phyloP scores from a whole-genome alignment of 2,797 vertebrate genomes.

The Eulemur coronatus region DNA sequence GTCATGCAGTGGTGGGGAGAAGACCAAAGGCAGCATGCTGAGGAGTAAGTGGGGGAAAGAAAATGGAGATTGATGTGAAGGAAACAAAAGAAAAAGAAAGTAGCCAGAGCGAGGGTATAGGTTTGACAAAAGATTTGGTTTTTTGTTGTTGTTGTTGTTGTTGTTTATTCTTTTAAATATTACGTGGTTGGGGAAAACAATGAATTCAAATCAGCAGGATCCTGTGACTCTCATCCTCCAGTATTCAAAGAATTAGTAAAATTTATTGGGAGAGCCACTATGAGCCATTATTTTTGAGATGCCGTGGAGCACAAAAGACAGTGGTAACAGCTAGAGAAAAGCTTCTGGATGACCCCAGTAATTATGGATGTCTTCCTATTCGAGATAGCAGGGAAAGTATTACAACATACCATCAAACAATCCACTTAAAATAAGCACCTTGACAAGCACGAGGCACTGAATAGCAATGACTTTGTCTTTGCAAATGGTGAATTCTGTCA shows the following conservation, averaged over 20 bases:
- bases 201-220: constrained; percentile 29
- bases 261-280: constrained; percentile 43
- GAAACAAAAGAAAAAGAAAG: neutral
- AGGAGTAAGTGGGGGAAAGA: neutral
- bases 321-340: constrained; percentile 38
- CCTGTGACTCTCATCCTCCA: constrained; percentile 30
- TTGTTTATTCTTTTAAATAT: neutral
- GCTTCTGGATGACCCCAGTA: constrained; percentile 51
- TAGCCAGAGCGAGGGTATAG: neutral
- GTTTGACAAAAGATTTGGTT: neutral
- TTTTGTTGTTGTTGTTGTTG: neutral
- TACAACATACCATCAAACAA: constrained; percentile 53
- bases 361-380: constrained; percentile 59
- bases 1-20: neutral
- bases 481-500: constrained; percentile 19
- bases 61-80: neutral
- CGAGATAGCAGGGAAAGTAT: constrained; percentile 38
- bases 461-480: constrained; percentile 29
- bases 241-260: constrained; percentile 67
- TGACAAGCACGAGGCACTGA: constrained; percentile 22
- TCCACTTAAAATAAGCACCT: constrained; percentile 55
- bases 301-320: constrained; percentile 55
- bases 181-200: neutral
- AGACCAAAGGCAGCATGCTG: neutral
- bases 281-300: constrained; percentile 65